A percentile compares a stretch with the other conserved stretches of the same genome.
Conservation (phyloP, 2,113 vertebrate genomes). For the Sapajus apella region DNA sequence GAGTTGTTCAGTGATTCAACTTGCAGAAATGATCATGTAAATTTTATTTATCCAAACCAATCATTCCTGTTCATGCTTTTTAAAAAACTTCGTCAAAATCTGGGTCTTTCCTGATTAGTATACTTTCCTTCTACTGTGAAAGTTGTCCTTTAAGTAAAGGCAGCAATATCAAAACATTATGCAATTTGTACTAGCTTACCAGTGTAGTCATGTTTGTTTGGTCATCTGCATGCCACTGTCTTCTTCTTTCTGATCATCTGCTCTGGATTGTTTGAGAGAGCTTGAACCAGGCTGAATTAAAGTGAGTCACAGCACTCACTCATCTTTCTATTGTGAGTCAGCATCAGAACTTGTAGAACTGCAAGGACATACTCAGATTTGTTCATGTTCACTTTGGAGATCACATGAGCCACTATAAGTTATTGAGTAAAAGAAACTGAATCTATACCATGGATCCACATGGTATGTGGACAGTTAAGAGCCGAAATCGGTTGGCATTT, state of each 20-base stretch:
- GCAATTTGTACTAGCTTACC: constrained; percentile 57
- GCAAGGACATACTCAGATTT: constrained; percentile 64
- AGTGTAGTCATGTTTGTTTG: constrained; percentile 54
- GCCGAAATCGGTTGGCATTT: constrained; percentile 69
- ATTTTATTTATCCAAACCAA: background rate
- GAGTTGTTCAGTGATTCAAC: background rate
- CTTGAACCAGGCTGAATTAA: constrained; percentile 55
- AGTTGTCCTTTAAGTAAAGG: constrained; percentile 20
- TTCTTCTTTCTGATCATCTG: constrained; percentile 43
- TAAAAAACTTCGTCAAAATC: constrained; percentile 1
- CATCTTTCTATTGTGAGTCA: constrained; percentile 60
- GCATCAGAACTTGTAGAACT: constrained; percentile 53
- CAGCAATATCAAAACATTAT: constrained; percentile 33
- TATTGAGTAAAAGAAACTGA: constrained; percentile 64
- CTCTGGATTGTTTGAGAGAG: constrained; percentile 52
- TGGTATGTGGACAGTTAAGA: constrained; percentile 66
- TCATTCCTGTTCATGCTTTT: background rate
- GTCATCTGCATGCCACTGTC: background rate
- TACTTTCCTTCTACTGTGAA: constrained; percentile 26
- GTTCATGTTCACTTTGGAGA: constrained; percentile 58
- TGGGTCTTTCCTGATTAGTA: background rate
- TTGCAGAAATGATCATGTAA: rapidly evolving
- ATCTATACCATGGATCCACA: constrained; percentile 65
- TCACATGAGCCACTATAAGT: constrained; percentile 57
- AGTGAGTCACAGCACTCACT: constrained; percentile 53